Base-by-base conservation (phyloP, 2,113 vertebrate genomes). In the Malurus melanocephalus region DNA sequence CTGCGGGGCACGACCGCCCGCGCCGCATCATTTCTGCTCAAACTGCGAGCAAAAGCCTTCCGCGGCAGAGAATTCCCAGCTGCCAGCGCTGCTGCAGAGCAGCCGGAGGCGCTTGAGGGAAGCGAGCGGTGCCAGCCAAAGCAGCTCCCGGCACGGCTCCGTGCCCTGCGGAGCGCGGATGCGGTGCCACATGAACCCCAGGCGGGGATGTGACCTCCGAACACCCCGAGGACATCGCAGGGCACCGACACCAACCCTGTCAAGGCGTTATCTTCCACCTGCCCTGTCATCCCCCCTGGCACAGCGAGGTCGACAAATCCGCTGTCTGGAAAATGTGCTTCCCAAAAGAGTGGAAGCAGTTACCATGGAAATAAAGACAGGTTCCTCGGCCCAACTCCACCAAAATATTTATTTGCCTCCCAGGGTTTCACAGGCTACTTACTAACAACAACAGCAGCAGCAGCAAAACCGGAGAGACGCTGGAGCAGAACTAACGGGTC, bases 341-440 rank as follows among this genome's bases (percentile, higher is more conserved):
- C 93, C 92, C 27, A 28, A 81, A 95, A 75, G 46, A 85, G 79
- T 69, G 85, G 90, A 92, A 96, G 84, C 90, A 66, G 97, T 98
- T 97, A 92, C 97, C 96, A 97, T 97, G 97, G 97, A 97, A 97
- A 98, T 97, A 89, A 88, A 88, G 96, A 97, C 94, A 90, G 89
- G 90, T 84, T 95, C 94, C 94, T 95, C 92, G 78, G 89, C 82
- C 95, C 94, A 89, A 60, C 95, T 95, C 93, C 93, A 80, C 95
- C 95, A 92, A 97, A 97, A 97, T 72, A 94, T n/a, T 64, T 91
- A 93, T 88, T 93, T 90, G 62, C 85, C 82, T 49, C 74, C 79
- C 87, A 82, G 83, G 67, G 76, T 91, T 96, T 94, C 91, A 20
- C 65, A 92, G 80, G 78, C 28, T 80, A 66, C 61, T 94, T 89